These are phyloP conservation scores for Aurelia coerulea DNA, from an alignment of 30 jellyfish, hydroid and myxozoan genomes.

Conservation along the genomic window DNA sequence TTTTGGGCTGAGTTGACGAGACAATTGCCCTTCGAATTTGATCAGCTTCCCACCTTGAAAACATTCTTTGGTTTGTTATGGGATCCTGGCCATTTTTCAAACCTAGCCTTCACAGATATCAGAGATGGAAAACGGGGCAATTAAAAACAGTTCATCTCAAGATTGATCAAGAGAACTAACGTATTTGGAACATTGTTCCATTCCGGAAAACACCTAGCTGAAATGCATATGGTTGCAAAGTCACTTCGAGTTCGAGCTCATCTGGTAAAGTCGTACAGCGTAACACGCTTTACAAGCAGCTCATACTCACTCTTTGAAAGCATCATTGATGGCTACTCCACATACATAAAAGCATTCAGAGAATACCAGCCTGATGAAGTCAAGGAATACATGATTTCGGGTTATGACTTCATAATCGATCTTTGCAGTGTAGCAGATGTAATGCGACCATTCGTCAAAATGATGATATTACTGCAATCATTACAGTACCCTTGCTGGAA, in stretches of 20 bases:
- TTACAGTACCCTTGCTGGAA: conserved; percentile 12
- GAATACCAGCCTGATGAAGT: conserved; percentile 6
- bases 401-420: conserved; percentile 8
- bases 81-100: conserved; percentile 43
- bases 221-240: conserved; percentile 32
- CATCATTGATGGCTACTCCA: no score
- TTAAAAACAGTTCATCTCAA: background rate
- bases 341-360: no score
- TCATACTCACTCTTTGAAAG: background rate
- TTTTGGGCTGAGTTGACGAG: conserved; percentile 31
- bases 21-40: conserved; percentile 24
- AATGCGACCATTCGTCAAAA: conserved; percentile 18
- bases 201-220: conserved; percentile 17
- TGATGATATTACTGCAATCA: conserved; percentile 3
- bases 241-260: conserved; percentile 35
- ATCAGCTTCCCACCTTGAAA: conserved; percentile 29
- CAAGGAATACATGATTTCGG: conserved; percentile 10
- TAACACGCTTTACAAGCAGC: conserved; percentile 32
- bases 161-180: conserved; percentile 7
- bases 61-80: conserved; percentile 20
- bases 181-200: conserved; percentile 28
- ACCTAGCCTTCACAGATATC: conserved; percentile 26
- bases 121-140: conserved; percentile 21
- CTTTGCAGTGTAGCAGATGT: conserved; percentile 24
- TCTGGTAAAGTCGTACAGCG: conserved; percentile 29